A percentile compares a stretch with the other conserved stretches of the same genome.
phyloP scores from a whole-genome alignment of 1,140 invertebrate species.

The Caenorhabditis remanei region DNA sequence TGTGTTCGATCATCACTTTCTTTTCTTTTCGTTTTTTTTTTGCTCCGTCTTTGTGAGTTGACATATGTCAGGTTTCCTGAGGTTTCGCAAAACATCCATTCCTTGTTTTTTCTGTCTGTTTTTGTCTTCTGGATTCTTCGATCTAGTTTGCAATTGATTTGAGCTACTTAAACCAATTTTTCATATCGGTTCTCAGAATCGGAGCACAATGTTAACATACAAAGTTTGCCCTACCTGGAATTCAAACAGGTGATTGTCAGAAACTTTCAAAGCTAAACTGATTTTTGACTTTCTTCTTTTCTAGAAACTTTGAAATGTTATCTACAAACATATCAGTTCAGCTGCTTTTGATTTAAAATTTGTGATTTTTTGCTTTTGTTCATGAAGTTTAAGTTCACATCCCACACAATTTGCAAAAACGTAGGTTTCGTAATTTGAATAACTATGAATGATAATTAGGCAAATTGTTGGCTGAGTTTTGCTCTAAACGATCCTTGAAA shows the following conservation, averaged over 20 bases:
- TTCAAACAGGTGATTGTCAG: background rate
- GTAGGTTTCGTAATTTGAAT: background rate
- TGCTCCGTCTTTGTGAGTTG: background rate
- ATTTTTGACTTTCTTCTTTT: too few species aligned
- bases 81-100: slow-evolving; percentile 23
- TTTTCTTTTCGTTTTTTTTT: background rate
- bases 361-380: too few species aligned
- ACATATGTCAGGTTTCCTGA: slow-evolving; percentile 42
- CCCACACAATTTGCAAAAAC: background rate
- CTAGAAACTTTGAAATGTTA: too few species aligned
- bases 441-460: background rate
- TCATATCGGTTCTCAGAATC: background rate
- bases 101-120: background rate
- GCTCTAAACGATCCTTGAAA: background rate
- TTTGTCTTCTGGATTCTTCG: background rate
- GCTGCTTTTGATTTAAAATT: too few species aligned
- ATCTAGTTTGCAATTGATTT: background rate
- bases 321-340: too few species aligned
- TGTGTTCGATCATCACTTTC: background rate
- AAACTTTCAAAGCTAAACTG: too few species aligned
- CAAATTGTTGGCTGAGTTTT: background rate
- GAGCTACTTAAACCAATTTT: background rate
- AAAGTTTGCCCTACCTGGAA: background rate
- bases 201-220: background rate
- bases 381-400: too few species aligned